These are phyloP conservation scores for Hippocampus kuda DNA, from an alignment of 2,797 vertebrate species.

Conservation along the genomic window DNA sequence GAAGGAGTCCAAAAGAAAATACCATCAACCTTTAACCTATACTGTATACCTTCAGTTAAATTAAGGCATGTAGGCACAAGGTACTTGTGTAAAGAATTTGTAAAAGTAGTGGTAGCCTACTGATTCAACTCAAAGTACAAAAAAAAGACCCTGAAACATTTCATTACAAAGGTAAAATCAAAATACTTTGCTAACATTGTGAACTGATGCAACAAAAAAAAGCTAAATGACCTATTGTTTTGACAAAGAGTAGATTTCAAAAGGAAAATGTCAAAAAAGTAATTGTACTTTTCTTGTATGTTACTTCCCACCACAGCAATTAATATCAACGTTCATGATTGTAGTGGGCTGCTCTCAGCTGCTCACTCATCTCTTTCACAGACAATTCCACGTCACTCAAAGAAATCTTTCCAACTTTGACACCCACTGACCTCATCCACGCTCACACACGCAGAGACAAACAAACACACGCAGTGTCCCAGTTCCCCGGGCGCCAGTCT, in stretches of 20 bases:
- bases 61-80: no score
- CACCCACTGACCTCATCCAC: conserved; percentile 15
- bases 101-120: no score
- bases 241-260: neutral
- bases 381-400: conserved; percentile 16
- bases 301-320: neutral
- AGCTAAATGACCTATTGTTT: no score
- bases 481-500: conserved; percentile 55
- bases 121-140: no score
- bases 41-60: no score
- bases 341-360: neutral
- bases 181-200: no score
- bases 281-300: neutral
- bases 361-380: conserved; percentile 5
- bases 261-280: neutral
- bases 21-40: no score
- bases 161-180: no score
- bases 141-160: no score
- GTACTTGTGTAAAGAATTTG: no score
- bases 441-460: conserved; percentile 14
- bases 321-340: neutral
- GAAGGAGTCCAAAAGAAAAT: no score
- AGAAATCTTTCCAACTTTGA: conserved; percentile 17
- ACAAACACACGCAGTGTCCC: conserved; percentile 32
- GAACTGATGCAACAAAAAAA: no score